Conservation (phyloP, 2,888 invertebrate genomes). For the Netelia melanura region DNA sequence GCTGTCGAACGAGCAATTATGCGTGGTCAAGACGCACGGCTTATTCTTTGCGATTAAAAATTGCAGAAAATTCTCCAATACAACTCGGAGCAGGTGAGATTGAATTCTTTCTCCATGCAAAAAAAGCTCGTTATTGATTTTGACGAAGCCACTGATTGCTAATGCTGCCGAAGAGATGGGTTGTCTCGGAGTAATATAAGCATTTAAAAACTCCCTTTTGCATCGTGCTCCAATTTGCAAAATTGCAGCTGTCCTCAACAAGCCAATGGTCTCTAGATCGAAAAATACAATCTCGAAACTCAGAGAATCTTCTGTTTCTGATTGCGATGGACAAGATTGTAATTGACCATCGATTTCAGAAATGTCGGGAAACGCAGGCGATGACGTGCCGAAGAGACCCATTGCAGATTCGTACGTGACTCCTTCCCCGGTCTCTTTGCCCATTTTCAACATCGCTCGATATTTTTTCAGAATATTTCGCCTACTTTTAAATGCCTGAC, state of each 20-base stretch:
- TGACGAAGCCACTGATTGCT: constrained; percentile 41
- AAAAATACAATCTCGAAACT: constrained; percentile 51
- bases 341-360: constrained; percentile 19
- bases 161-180: constrained; percentile 54
- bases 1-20: constrained; percentile 62
- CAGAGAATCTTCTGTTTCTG: constrained; percentile 20
- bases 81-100: constrained; percentile 43
- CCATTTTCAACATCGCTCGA: constrained; percentile 41
- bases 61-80: constrained; percentile 49
- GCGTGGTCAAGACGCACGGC: constrained; percentile 50
- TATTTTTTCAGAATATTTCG: constrained; percentile 33
- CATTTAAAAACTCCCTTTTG: constrained; percentile 35
- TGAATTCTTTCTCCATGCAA: constrained; percentile 15
- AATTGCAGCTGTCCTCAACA: constrained; percentile 50
- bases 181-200: constrained; percentile 58
- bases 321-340: not conserved
- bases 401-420: constrained; percentile 32
- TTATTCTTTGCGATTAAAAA: constrained; percentile 40
- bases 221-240: constrained; percentile 61
- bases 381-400: constrained; percentile 24
- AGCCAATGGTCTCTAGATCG: constrained; percentile 60
- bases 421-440: constrained; percentile 51
- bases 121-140: constrained; percentile 9
- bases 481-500: constrained; percentile 38
- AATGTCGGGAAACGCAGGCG: constrained; percentile 5